Evolutionary conservation across 2,113 vertebrate species (phyloP).

Genomic region (Misgurnus anguillicaudatus): DNA sequence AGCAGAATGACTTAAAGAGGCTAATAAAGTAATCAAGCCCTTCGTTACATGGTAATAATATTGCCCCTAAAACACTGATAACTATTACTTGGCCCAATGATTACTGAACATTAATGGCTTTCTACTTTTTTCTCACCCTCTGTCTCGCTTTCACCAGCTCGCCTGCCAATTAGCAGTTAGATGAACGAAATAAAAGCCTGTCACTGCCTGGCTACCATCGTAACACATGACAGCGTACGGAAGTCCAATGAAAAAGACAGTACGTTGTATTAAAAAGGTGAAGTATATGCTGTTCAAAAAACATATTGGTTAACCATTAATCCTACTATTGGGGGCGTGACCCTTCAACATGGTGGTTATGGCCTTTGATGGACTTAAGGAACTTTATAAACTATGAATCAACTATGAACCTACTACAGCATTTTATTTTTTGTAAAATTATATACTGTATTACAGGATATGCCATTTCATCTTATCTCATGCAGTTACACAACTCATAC

Average conservation of each 20-base stretch:
- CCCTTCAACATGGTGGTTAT: too few species aligned
- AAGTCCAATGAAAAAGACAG: conserved; percentile 1
- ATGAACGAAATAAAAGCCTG: conserved; percentile 47
- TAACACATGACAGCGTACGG: conserved; percentile 11
- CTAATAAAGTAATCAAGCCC: conserved; percentile 80
- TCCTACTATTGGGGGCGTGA: too few species aligned
- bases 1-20: conserved; percentile 77
- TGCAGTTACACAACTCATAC: too few species aligned
- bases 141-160: conserved; percentile 49
- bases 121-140: conserved; percentile 48
- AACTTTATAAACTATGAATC: too few species aligned
- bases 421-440: too few species aligned
- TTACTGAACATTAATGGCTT: conserved; percentile 72
- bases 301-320: too few species aligned
- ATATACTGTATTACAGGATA: too few species aligned
- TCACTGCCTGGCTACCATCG: background rate
- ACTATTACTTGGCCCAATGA: conserved; percentile 75
- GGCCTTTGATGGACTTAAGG: too few species aligned
- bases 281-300: too few species aligned
- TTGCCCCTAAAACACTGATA: conserved; percentile 78
- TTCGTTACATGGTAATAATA: conserved; percentile 80
- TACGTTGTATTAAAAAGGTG: background rate
- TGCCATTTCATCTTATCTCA: too few species aligned
- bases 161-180: conserved; percentile 64
- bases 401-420: too few species aligned